phyloP scores from a whole-genome alignment of 2,113 vertebrate genomes.

The Lates calcarifer region DNA sequence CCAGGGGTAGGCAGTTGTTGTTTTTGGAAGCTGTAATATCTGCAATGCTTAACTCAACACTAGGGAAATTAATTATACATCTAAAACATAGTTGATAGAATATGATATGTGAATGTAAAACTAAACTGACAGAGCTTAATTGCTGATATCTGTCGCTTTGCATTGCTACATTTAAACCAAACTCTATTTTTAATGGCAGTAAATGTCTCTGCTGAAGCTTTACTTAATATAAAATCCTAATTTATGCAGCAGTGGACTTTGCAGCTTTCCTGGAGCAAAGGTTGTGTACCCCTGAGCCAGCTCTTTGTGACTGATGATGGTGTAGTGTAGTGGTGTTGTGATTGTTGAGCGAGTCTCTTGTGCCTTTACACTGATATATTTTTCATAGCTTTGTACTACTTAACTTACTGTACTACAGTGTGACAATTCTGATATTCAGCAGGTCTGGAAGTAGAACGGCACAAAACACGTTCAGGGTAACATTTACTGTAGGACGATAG shows the following conservation, averaged over 20 bases:
- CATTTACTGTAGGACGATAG: slow-evolving; percentile 57
- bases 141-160: not conserved
- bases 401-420: slow-evolving; percentile 77
- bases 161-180: not conserved
- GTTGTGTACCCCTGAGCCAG: slow-evolving; percentile 47
- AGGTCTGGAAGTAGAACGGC: slow-evolving; percentile 82
- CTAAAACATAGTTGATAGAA: not conserved
- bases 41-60: not conserved
- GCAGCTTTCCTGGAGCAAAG: slow-evolving; percentile 1
- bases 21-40: slow-evolving; percentile 40
- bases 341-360: slow-evolving; percentile 78
- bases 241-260: slow-evolving; percentile 3
- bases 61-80: not conserved
- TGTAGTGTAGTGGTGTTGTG: slow-evolving; percentile 74
- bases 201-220: not conserved
- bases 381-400: slow-evolving; percentile 82
- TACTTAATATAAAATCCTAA: not conserved
- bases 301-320: slow-evolving; percentile 71
- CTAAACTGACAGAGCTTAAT: slow-evolving; percentile 3
- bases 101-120: not conserved
- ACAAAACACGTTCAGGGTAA: slow-evolving; percentile 71
- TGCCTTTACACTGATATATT: slow-evolving; percentile 79
- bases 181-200: not conserved
- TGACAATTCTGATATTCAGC: slow-evolving; percentile 83
- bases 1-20: slow-evolving; percentile 50